These are phyloP conservation scores for Pluvialis apricaria DNA, from an alignment of 2,113 vertebrate genomes.

Conservation along the genomic window DNA sequence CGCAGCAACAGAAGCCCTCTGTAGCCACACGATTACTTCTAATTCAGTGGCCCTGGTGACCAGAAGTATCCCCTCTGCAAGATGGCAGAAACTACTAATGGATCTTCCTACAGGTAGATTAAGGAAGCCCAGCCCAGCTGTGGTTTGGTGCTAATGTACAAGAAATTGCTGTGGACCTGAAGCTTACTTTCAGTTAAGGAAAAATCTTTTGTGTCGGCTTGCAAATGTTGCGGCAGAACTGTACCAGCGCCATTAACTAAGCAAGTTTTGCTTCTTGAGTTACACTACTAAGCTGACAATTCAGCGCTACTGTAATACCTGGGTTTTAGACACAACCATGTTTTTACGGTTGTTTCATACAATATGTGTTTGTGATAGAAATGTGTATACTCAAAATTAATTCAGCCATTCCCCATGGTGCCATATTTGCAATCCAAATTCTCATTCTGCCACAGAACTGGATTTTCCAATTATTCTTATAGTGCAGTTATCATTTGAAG, in stretches of 20 bases:
- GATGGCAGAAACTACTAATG: not conserved
- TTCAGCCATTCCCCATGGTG: not conserved
- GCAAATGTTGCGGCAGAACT: not conserved
- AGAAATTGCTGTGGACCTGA: not conserved
- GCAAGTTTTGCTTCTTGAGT: not conserved
- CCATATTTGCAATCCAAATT: not conserved
- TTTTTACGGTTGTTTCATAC: not conserved
- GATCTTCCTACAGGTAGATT: not conserved
- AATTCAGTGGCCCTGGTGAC: not conserved
- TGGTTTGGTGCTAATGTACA: not conserved
- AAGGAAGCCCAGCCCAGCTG: not conserved
- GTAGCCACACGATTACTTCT: not conserved
- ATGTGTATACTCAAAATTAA: not conserved
- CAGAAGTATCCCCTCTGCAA: not conserved
- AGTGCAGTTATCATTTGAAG: not conserved
- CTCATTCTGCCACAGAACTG: not conserved
- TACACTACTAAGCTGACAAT: not conserved
- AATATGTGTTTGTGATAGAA: not conserved
- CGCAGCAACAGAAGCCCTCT: not conserved
- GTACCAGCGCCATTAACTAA: not conserved
- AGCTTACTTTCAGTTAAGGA: not conserved
- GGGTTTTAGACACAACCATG: not conserved
- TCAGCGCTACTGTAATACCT: rapidly evolving
- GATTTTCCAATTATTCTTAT: not conserved
- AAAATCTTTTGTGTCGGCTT: not conserved